Base-by-base conservation (phyloP, 2,888 invertebrate species). In the Cataglyphis cursor region DNA sequence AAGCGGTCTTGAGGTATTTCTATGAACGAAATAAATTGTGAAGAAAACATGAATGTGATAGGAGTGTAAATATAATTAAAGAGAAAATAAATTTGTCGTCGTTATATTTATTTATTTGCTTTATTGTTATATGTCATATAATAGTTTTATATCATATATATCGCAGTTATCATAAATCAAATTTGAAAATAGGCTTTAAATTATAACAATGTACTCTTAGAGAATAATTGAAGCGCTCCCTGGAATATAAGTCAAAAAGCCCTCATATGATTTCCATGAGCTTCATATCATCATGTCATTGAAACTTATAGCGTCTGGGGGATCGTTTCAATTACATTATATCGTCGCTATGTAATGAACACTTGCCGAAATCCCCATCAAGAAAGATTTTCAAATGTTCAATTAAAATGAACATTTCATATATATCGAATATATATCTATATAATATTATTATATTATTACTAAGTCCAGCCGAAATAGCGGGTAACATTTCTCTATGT, bases 71-170 rank as follows among this genome's bases (percentile, higher is more conserved):
- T n/a, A 57, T 4, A 12, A 28, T 15, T 81, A 31, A 80, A 64
- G 15, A 81, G n/a, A 38, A 31, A 81, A 81, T 81, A 12, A 81
- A 74, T 76, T 57, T 38, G 6, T 70, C 64, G 57, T 76, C 66
- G 68, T 85, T 83, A 83, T 84, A 86, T 92, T 92, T 88, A 92
- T 93, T 93, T 93, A 93, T 92, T 93, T 93, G 91, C 92, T 93
- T 94, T 93, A 93, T 93, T 93, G 92, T 93, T 93, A 93, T 93
- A 93, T 91, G 91, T 93, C 92, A 93, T 93, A 93, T 93, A 93
- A 93, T 93, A 91, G 92, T 92, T 92, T 92, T 90, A 90, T 93
- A 92, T 92, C 90, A 92, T 92, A 93, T 92, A 93, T 93, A 92
- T 93, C 93, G 93, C 93, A 93, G 91, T 92, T 93, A 93, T 93